phyloP scores from a whole-genome alignment of 2,113 vertebrate genomes.

The Anhinga rufa region DNA sequence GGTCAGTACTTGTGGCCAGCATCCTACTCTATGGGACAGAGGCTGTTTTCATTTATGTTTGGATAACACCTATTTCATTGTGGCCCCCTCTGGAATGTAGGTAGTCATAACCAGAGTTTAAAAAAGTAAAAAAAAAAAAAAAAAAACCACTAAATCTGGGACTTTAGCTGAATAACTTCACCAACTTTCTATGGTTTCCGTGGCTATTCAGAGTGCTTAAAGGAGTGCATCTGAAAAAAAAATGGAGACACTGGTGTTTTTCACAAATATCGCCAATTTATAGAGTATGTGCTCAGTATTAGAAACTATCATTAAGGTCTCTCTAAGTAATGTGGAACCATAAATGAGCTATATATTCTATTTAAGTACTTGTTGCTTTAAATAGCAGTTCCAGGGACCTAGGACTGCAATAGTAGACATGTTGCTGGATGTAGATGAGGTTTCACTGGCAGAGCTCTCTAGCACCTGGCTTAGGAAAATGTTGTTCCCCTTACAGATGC shows the following conservation, averaged over 20 bases:
- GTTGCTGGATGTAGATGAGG: neutral
- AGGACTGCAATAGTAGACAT: neutral
- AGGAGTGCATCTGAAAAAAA: neutral
- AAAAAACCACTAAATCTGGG: neutral
- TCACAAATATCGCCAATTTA: neutral
- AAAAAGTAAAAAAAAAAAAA: neutral
- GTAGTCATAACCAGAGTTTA: neutral
- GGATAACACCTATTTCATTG: neutral
- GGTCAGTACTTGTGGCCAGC: neutral
- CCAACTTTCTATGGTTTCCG: neutral
- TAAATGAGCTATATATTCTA: neutral
- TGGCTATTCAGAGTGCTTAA: neutral
- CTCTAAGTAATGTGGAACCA: neutral
- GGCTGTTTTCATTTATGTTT: neutral
- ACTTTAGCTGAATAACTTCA: neutral
- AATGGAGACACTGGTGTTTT: neutral
- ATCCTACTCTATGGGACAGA: neutral
- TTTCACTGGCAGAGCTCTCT: neutral
- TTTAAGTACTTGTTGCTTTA: constrained; percentile 1
- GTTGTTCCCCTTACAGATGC: neutral
- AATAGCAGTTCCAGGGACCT: neutral
- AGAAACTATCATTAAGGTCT: neutral
- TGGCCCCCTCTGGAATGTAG: neutral
- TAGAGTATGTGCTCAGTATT: neutral
- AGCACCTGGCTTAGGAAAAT: constrained; percentile 3